Percentiles rank a stretch among this genome's conserved stretches.
These are phyloP conservation scores for mouse (Mus musculus) DNA, from an alignment of 2,113 vertebrate species.

Conservation along the genomic window DNA sequence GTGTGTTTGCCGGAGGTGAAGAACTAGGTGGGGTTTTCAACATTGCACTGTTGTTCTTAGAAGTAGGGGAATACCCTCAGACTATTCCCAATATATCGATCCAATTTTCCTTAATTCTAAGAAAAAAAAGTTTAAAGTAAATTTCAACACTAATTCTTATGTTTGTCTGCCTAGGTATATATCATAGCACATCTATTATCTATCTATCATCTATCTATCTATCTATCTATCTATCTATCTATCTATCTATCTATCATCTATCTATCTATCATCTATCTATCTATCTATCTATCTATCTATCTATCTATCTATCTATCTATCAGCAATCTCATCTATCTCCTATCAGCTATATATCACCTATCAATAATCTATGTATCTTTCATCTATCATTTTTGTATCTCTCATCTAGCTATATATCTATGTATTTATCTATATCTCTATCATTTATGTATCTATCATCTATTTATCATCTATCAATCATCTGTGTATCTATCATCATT, in stretches of 20 bases:
- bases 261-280: no score
- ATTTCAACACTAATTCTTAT: no score
- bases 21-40: no score
- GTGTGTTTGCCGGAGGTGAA: neutral
- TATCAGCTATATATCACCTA: neutral
- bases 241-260: neutral
- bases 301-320: neutral
- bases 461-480: neutral
- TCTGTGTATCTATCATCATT: no score
- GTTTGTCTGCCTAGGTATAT: neutral
- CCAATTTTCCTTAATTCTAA: neutral
- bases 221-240: neutral
- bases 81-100: no score
- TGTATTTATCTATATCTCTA: neutral
- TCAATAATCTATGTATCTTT: no score
- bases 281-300: neutral
- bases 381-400: neutral
- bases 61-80: neutral
- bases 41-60: neutral
- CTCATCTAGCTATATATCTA: neutral
- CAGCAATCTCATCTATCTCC: neutral
- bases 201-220: neutral
- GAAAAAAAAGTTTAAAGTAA: neutral
- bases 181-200: neutral
- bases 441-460: neutral